Percentiles rank a stretch among this genome's conserved stretches.
These are phyloP conservation scores for Meganola albula DNA, from an alignment of 2,888 invertebrate species.

Conservation along the genomic window DNA sequence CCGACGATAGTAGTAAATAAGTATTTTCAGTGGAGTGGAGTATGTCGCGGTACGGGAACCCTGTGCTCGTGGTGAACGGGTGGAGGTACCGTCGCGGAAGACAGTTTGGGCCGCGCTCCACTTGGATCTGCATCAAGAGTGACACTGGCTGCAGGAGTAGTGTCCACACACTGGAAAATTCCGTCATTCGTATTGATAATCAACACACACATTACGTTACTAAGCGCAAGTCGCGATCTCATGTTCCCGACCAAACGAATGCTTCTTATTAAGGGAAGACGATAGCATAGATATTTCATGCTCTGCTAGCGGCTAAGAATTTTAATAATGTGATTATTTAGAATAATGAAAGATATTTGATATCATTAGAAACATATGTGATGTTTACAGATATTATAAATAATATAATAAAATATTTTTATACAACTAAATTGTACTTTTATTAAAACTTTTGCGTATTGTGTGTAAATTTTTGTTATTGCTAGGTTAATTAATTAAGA, in stretches of 20 bases:
- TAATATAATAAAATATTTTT: too few relatives aligned
- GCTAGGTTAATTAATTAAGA: too few relatives aligned
- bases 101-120: constrained; percentile 24
- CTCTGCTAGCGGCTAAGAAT: too few relatives aligned
- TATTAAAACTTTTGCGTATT: too few relatives aligned
- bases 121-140: constrained; percentile 64
- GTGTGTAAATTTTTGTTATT: too few relatives aligned
- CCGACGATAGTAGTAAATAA: constrained; percentile 31
- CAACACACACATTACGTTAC: constrained; percentile 40
- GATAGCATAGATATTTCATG: too few relatives aligned
- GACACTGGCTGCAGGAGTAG: constrained; percentile 56
- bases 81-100: constrained; percentile 47
- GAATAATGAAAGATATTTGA: too few relatives aligned
- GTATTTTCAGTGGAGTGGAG: constrained; percentile 57
- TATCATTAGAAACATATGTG: too few relatives aligned
- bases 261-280: background rate
- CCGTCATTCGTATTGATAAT: constrained; percentile 39
- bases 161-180: constrained; percentile 41
- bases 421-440: too few relatives aligned
- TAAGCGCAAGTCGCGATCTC: constrained; percentile 23
- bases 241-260: background rate
- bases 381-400: too few relatives aligned
- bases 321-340: too few relatives aligned
- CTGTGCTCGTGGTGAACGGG: constrained; percentile 52
- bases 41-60: constrained; percentile 54